Evolutionary conservation across 2,888 invertebrate genomes (phyloP).

Genomic region (Ecliptopera silaceata): DNA sequence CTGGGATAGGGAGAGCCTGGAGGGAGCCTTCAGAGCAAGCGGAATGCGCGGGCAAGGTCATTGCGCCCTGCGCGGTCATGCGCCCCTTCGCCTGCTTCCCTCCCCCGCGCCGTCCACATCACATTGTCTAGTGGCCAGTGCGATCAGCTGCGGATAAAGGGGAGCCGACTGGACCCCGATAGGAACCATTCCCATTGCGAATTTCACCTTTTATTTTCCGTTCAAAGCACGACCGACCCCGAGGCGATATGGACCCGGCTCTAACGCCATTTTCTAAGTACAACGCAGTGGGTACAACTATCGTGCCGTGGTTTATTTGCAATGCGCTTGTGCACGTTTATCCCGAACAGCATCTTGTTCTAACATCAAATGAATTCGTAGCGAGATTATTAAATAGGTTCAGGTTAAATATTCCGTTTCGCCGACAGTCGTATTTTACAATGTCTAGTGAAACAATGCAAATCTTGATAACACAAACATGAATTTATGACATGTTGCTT

Average conservation of each 20-base stretch:
- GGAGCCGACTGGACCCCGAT: slow-evolving; percentile 70
- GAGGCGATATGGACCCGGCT: slow-evolving; percentile 54
- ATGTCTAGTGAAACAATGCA: background rate
- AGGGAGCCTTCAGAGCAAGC: slow-evolving; percentile 69
- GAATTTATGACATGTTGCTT: too few relatives aligned
- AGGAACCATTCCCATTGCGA: slow-evolving; percentile 74
- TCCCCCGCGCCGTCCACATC: slow-evolving; percentile 52
- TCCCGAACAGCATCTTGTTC: slow-evolving; percentile 54
- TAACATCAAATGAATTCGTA: slow-evolving; percentile 33
- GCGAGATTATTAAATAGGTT: slow-evolving; percentile 10
- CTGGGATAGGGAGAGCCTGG: slow-evolving; percentile 63
- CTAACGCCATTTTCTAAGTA: slow-evolving; percentile 73
- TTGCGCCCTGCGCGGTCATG: slow-evolving; percentile 83
- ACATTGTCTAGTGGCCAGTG: slow-evolving; percentile 75
- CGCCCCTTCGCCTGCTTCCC: slow-evolving; percentile 58
- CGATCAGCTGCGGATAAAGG: slow-evolving; percentile 79
- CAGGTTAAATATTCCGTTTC: slow-evolving; percentile 1
- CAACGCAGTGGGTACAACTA: slow-evolving; percentile 61
- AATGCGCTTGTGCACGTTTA: slow-evolving; percentile 63
- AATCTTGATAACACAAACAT: too few relatives aligned
- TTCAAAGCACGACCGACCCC: slow-evolving; percentile 63
- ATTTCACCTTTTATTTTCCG: slow-evolving; percentile 69
- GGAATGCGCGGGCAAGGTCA: slow-evolving; percentile 82
- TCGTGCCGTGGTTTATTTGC: slow-evolving; percentile 65
- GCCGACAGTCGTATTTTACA: slow-evolving; percentile 6